Percentiles rank a stretch among this genome's conserved stretches.
Conservation (phyloP, 1,140 invertebrate genomes). For the Anoplophora glabripennis region DNA sequence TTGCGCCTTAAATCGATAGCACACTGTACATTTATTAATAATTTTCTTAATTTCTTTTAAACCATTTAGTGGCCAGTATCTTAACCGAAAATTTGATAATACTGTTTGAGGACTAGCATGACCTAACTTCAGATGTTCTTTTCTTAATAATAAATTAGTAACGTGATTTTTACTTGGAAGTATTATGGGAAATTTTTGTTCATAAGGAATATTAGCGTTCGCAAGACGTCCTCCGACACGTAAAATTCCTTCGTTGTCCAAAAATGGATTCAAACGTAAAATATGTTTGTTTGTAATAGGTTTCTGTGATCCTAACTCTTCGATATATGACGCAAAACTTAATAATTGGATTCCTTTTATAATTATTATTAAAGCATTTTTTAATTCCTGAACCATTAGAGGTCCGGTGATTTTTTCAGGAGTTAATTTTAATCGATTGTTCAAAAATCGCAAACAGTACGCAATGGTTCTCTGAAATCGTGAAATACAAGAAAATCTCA, state of each 20-base stretch:
- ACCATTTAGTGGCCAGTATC: conserved; percentile 12
- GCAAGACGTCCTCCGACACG: conserved; percentile 3
- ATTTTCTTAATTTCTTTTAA: conserved; percentile 16
- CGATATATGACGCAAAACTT: conserved; percentile 2
- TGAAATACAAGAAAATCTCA: background rate
- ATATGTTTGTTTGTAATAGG: conserved; percentile 1
- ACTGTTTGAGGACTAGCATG: conserved; percentile 15
- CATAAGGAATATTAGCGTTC: conserved; percentile 2
- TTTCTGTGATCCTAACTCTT: background rate
- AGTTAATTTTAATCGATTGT: background rate
- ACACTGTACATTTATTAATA: conserved; percentile 7
- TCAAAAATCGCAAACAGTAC: conserved; percentile 1
- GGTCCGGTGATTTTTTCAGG: background rate
- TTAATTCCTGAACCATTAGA: background rate
- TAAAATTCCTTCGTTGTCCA: background rate
- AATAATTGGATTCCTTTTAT: background rate
- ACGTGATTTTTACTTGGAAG: conserved; percentile 8
- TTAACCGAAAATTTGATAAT: conserved; percentile 13
- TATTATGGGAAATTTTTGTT: conserved; percentile 9
- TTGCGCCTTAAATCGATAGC: conserved; percentile 14
- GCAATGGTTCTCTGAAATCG: background rate
- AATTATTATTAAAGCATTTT: conserved; percentile 4
- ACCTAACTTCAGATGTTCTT: conserved; percentile 7
- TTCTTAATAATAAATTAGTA: background rate
- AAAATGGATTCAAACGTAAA: conserved; percentile 6